Evolutionary conservation across 2,888 invertebrate genomes (phyloP), one percentile per base, ranked within the genome.

Genomic region (Volucella bombylans): DNA sequence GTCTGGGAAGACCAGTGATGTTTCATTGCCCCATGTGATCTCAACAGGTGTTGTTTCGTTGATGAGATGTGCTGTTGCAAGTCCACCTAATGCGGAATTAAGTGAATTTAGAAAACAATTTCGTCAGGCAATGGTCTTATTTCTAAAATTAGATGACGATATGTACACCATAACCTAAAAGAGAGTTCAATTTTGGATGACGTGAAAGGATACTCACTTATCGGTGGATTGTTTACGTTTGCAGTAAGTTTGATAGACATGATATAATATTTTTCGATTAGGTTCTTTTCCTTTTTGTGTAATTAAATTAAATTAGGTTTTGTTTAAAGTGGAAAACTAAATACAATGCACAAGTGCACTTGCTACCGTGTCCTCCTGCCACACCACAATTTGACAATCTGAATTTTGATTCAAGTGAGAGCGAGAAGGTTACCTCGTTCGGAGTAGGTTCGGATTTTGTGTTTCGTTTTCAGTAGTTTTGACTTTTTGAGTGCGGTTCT

Each of bases 21-120:
- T 94, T 87, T 94, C 94, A 64, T 92, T 93, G 18, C 93, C 93
- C 95, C 95, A 96, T 55, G 92, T 89, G 52, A 95, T 92, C 87
- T 94, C 93, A 43, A 95, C 89, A 41, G 92, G 91, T 67, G 93
- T 92, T 0, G 91, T 92, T 38, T 90, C 89, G 86, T 92, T 94
- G 88, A 93, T 94, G 74, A 94, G 92, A 90, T 94, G 94, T 47
- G 94, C 94, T 78, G 94, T 94, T 68, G 95, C 92, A 87, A 95
- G 90, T 87, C 95, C 95, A 91, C 95, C 96, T 96, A 91, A 68
- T 92, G 93, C 18, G 41, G 39, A 31, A 47, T 4, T 31, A 72
- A 57, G 11, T 18, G 14, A 43, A 31, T 57, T 72, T 49, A 38
- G 12, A n/a, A 47, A 50, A 57, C 62, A 82, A 83, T 83, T 86